Conservation (phyloP, 2,113 vertebrate species). For the Odocoileus hemionus region DNA sequence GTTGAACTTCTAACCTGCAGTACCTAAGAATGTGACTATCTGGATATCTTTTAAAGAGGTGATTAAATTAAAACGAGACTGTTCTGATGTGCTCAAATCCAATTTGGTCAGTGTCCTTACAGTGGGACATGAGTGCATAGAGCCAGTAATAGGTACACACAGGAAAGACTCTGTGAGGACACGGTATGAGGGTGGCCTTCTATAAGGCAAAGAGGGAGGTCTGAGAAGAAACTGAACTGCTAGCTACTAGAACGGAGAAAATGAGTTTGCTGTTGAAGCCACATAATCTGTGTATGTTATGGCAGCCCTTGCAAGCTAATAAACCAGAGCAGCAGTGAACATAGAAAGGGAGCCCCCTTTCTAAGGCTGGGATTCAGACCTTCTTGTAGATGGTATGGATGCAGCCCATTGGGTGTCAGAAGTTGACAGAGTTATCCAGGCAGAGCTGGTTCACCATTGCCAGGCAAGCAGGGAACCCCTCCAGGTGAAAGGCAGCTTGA, state of each 20-base stretch:
- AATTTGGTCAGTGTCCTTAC: neutral
- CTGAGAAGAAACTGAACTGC: neutral
- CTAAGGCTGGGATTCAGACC: neutral
- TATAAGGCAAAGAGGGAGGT: neutral
- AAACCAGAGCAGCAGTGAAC: neutral
- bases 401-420: no score
- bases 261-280: neutral
- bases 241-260: neutral
- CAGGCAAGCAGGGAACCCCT: neutral
- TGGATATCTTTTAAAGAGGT: neutral
- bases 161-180: neutral
- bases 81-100: neutral
- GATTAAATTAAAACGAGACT: neutral
- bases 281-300: neutral
- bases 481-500: neutral
- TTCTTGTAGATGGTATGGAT: neutral
- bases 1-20: neutral
- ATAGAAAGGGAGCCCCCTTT: neutral
- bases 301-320: neutral
- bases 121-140: neutral
- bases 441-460: no score
- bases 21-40: neutral
- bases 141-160: fast-evolving
- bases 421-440: neutral
- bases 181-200: neutral